Evolutionary conservation across 2,113 vertebrate species (phyloP).

Genomic region (Ictalurus punctatus): DNA sequence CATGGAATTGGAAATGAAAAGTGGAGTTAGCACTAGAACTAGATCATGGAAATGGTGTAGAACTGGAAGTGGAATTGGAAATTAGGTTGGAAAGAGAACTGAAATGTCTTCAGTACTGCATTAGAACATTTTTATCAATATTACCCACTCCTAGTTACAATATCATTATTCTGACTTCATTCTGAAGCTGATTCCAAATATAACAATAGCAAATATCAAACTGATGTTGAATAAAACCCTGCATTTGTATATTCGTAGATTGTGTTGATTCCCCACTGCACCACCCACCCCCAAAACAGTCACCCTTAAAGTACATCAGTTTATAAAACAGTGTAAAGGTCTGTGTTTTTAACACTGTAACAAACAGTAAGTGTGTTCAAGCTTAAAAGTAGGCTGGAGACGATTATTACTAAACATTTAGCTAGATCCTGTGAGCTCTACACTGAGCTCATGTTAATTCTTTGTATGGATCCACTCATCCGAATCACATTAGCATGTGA

Average conservation of each 20-base stretch:
- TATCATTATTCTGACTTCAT: background rate
- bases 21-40: background rate
- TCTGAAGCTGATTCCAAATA: background rate
- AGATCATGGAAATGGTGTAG: background rate
- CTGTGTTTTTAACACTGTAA: background rate
- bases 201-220: background rate
- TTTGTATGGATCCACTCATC: background rate
- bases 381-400: background rate
- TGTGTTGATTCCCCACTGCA: background rate
- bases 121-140: background rate
- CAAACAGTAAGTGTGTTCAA: background rate
- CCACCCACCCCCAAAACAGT: background rate
- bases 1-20: background rate
- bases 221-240: background rate
- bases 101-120: background rate
- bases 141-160: background rate
- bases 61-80: background rate
- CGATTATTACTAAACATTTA: background rate
- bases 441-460: background rate
- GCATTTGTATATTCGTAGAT: background rate
- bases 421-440: background rate
- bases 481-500: background rate
- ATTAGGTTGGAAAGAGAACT: background rate
- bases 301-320: background rate
- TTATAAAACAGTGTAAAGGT: background rate